Base-by-base conservation (phyloP, 1,140 invertebrate species). In the Cephus cinctus region DNA sequence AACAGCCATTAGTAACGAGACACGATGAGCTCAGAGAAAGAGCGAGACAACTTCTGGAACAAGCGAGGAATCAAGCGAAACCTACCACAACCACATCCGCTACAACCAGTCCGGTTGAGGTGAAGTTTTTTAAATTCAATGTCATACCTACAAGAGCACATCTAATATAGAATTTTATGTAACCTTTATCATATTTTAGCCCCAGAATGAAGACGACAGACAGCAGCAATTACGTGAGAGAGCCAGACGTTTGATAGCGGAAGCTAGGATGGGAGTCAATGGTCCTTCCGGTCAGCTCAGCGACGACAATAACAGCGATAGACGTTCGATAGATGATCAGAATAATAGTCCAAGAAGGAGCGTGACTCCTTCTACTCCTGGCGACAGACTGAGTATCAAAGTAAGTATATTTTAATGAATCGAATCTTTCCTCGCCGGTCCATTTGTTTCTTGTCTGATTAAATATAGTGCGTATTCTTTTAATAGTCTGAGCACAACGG, bases 11-110 rank as follows among this genome's bases (percentile, higher is more conserved):
- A 61, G 71, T 89, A 62, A 86, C 84, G 57, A 83, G 89, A 27
- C 88, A 92, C 70, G 88, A 90, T 57, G 88, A 91, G 77, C 80
- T 96, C 57, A 89, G 91, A 72, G 92, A 96, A 81, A 80, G 90
- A 77, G 94, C 94, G 43, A 86, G 91, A 69, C 83, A 91, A 69
- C 81, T 98, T 72, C 81, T 96, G 57, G 92, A 96, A 71, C 89
- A 92, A 61, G 87, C 91, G 9, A 85, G 87, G 73, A 81, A 82
- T 62, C 89, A 92, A 63, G 84, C 83, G 30, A 79, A 76, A 45
- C 65, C 65, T 51, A 54, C 71, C 43, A 64, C 59, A 21, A 39
- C 67, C 39, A 57, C 56, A 52, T 73, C 73, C 4, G 54, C 69
- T 39, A 57, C 66, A 35, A 67, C 69, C 36, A 78, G 77, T 60